Evolutionary conservation across 2,797 vertebrate species (phyloP), one percentile per base, ranked within the genome.

Genomic region (Chaenodraco wilsoni): DNA sequence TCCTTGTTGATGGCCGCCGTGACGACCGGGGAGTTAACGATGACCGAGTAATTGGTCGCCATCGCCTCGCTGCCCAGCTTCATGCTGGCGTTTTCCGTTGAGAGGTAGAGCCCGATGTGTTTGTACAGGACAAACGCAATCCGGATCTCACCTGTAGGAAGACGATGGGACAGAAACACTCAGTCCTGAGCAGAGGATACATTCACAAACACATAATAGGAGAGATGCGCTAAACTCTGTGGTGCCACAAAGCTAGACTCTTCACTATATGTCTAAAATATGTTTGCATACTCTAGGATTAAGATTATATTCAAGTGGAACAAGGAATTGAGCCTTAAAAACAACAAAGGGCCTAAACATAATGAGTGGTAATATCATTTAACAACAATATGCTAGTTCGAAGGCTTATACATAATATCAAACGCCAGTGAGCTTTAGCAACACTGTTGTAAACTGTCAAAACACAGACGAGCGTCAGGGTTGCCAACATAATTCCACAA

Each of bases 1-100:
- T 99, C 98, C 87, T 99, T 99, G 94, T 97, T 99, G 92, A 99
- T 99, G 90, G 98, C 96, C 3, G 98, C 98, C 0, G 97, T 98
- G 89, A 99, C 97, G 48, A 99, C 95, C 0, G 97, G 97, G 0
- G 98, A 99, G 91, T 99, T 99, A 89, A 99, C 97, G 1, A 99
- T 98, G 88, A 99, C 95, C 0, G 98, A 98, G 89, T 99, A 97
- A 90, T 99, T 99, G 75, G 97, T 97, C 0, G 96, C 95, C 93
- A 98, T 91, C 0, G 97, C 97, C 83, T 98, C 96, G 9, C 91
- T 96, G 86, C 96, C 96, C 85, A 98, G 85, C 88, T 98, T 99
- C 95, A 99, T 95, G 93, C 96, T 99, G 87, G 98, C 97, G 0
- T 99, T 99, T 84, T 99, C 98, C 16, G 98, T 99, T 19, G 97